Base-by-base conservation (phyloP, 1,140 invertebrate genomes). In the Nylanderia fulva region DNA sequence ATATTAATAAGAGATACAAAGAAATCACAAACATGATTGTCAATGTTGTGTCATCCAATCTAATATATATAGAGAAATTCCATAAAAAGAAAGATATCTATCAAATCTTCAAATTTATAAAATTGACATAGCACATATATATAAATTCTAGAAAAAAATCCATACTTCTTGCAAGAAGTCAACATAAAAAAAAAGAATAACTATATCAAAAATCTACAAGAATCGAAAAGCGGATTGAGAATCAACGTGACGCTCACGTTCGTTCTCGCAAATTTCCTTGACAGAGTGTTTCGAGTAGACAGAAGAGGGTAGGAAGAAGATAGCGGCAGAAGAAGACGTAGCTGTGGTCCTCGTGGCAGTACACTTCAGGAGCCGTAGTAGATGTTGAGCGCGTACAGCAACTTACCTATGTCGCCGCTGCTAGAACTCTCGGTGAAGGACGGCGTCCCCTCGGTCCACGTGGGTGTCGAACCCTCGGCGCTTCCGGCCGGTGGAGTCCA, bases 371-470 rank as follows among this genome's bases (percentile, higher is more conserved):
- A 64, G 68, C 86, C 82, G 71, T 91, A 94, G 90, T 93, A 94
- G 88, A 94, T 86, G 79, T 93, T 91, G 60, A 95, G 91, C 71
- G 92, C 92, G 85, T 91, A 91, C 80, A 94, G 87, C 74, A 92
- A 95, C 95, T 95, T 95, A 98, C 97, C 97, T 95, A 98, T 96
- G 95, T 98, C 98, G 91, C 97, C 97, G 95, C 98, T 98, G 95
- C 97, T 98, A 93, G 98, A 99, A 90, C 98, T 99, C 93, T 99
- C 98, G 54, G 98, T 99, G 95, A 98, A 99, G 93, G 98, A 99
- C 64, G 98, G 99, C 84, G 99, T 99, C 91, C 98, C 99, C 95
- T 99, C 99, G 24, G 99, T 99, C 97, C 98, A 99, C 21, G 98
- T 99, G 11, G 98, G 98, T n/a, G 99, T 99, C 4, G 98, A 98